Evolutionary conservation across 2,113 vertebrate species (phyloP), one percentile per base, ranked within the genome.

Genomic region (Gallinago jamesoni): DNA sequence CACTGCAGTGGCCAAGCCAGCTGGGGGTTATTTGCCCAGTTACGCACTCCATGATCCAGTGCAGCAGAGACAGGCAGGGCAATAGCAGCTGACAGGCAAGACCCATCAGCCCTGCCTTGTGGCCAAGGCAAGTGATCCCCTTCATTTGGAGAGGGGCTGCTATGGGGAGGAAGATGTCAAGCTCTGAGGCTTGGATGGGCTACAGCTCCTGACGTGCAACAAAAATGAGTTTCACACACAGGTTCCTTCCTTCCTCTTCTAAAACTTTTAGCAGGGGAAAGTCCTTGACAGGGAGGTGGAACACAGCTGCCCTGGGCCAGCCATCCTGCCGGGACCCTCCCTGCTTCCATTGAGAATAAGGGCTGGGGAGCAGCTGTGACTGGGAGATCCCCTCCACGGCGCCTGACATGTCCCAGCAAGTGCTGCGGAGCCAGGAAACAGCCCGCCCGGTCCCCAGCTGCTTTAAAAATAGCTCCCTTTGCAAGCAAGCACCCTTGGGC

Each of bases 381-480:
- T 19, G 78, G 66, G 79, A 95, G 68, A 93, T 81, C 77, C 90
- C 79, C 67, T 19, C 50, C 73, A 53, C 7, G 2, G 82, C 12
- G 3, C 45, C 70, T 11, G 6, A 93, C 90, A 45, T 73, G 95
- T 92, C 94, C 75, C 86, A 91, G 87, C 95, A 95, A 95, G 92
- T 39, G 76, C 52, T 66, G 72, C n/a, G 33, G 92, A 93, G 59
- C 10, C 43, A 25, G 21, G 63, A 50, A 90, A 39, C 6, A 48
- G 68, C 15, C 47, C 31, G 25, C 47, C 43, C 31, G 1, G 75
- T 37, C 19, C 63, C 45, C 14, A 18, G 76, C n/a, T 77, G 35
- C 53, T 63, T 84, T 64, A 76, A 87, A 91, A 93, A 92, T 60
- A 91, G 45, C 12, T 91, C 33, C 70, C 41, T 50, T 85, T 2